Evolutionary conservation across 64 coral and sea anemone genomes (phyloP).

Genomic region (Actinia equina): DNA sequence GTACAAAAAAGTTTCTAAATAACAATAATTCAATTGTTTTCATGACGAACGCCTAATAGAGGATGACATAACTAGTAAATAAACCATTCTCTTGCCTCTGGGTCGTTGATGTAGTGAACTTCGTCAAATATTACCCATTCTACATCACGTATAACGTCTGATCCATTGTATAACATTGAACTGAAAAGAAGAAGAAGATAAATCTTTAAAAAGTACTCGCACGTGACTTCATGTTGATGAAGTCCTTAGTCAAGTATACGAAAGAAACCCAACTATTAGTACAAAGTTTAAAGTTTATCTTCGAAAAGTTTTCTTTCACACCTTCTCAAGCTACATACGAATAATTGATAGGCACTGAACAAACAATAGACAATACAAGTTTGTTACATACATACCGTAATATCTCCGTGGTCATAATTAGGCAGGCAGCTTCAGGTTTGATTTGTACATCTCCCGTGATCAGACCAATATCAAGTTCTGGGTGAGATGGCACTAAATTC

Average conservation of each 20-base stretch:
- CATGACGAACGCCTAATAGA: too few species aligned
- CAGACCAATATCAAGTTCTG: conserved; percentile 66
- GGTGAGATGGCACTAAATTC: conserved; percentile 57
- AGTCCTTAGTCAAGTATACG: too few species aligned
- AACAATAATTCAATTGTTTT: too few species aligned
- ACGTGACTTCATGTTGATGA: too few species aligned
- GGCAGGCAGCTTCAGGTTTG: conserved; percentile 82
- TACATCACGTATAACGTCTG: conserved; percentile 83
- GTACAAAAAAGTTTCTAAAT: too few species aligned
- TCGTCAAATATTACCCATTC: conserved; percentile 99
- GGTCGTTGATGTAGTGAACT: conserved; percentile 95
- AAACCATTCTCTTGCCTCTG: conserved; percentile 58
- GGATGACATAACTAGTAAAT: neutral
- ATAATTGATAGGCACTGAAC: too few species aligned
- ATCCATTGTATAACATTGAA: conserved; percentile 94
- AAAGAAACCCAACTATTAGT: too few species aligned
- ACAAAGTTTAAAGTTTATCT: too few species aligned
- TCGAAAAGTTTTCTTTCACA: too few species aligned
- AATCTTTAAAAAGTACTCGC: too few species aligned
- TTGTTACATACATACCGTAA: conserved; percentile 49
- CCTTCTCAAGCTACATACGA: too few species aligned
- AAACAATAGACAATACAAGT: too few species aligned
- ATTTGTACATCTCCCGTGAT: conserved; percentile 94
- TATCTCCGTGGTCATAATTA: conserved; percentile 99
- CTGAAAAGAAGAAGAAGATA: conserved; percentile 1